Evolutionary conservation across 2,797 vertebrate genomes (phyloP).

Genomic region (Ciconia nigra): DNA sequence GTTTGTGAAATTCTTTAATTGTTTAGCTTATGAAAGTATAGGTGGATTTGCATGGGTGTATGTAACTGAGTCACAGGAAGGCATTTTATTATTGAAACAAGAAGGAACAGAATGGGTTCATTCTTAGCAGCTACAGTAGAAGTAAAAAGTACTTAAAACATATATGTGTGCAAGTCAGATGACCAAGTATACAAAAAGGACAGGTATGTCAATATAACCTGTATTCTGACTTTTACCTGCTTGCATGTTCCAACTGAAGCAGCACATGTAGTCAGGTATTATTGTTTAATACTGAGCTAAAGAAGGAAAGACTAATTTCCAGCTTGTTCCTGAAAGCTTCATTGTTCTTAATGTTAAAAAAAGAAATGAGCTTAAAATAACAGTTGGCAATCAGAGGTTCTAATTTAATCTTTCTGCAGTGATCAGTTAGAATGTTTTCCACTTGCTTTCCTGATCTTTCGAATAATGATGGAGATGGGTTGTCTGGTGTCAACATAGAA

Average conservation of each 20-base stretch:
- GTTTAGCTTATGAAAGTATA: neutral
- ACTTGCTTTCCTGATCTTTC: neutral
- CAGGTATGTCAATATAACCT: neutral
- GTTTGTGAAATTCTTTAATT: neutral
- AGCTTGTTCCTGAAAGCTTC: neutral
- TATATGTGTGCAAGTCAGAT: neutral
- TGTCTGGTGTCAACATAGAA: neutral
- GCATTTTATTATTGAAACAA: neutral
- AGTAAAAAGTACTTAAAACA: neutral
- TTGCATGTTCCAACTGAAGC: neutral
- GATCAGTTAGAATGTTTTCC: neutral
- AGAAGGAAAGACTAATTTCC: neutral
- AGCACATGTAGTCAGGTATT: neutral
- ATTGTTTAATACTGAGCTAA: neutral
- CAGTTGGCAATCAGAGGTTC: neutral
- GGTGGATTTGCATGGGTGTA: neutral
- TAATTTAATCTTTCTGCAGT: conserved; percentile 2
- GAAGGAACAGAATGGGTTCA: neutral
- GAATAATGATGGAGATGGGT: neutral
- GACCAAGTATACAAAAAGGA: neutral
- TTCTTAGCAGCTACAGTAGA: neutral
- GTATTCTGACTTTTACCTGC: neutral
- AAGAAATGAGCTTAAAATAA: neutral
- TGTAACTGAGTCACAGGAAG: neutral
- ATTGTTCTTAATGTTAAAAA: neutral